These are phyloP conservation scores for Gymnopithys bicolor DNA, from an alignment of 2,797 vertebrate species.

Conservation along the genomic window DNA sequence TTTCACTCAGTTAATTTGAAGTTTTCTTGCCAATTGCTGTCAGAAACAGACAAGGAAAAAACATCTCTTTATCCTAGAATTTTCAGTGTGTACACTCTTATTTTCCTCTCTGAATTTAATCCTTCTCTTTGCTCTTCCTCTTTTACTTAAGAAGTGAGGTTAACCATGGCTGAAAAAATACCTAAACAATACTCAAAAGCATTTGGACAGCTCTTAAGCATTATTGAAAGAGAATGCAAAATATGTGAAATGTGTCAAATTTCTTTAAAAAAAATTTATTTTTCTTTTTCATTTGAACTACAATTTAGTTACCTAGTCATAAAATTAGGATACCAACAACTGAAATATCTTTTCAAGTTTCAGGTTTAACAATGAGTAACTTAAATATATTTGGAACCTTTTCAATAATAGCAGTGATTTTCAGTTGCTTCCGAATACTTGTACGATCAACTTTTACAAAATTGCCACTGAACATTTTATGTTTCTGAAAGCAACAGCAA, in stretches of 20 bases:
- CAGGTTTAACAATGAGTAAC: background rate
- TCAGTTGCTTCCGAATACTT: background rate
- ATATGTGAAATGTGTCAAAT: background rate
- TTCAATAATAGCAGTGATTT: background rate
- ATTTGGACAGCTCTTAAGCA: background rate
- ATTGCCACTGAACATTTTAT: background rate
- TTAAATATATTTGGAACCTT: background rate
- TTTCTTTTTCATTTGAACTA: background rate
- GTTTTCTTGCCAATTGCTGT: background rate
- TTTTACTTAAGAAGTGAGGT: background rate
- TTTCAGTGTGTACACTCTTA: background rate
- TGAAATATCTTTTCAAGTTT: background rate
- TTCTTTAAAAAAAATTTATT: background rate
- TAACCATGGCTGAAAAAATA: background rate
- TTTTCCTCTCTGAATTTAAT: background rate
- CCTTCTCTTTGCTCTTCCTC: background rate
- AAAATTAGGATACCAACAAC: background rate
- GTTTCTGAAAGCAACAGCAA: background rate
- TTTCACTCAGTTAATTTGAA: background rate
- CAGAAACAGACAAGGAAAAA: background rate
- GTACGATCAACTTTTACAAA: background rate
- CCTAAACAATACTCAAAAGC: background rate
- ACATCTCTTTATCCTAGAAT: background rate
- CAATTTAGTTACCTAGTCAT: background rate
- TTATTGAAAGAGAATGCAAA: background rate